Evolutionary conservation across 1,140 invertebrate genomes (phyloP).

Genomic region (Neodiprion pinetum): DNA sequence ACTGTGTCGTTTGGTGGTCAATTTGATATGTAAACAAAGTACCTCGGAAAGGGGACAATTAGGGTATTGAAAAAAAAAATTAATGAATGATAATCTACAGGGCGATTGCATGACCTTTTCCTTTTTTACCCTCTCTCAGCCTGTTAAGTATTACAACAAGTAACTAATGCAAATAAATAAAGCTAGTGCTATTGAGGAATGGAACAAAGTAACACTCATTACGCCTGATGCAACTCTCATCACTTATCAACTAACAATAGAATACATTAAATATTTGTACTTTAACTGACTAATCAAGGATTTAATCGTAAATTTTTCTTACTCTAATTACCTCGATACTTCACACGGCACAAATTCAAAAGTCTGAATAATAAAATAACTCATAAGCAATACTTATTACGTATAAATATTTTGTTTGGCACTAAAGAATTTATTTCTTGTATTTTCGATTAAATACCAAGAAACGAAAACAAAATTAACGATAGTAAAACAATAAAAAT

Average conservation of each 20-base stretch:
- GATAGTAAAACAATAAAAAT: background rate
- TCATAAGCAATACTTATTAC: constrained; percentile 21
- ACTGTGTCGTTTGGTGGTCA: constrained; percentile 49
- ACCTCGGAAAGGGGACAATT: constrained; percentile 47
- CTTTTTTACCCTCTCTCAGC: constrained; percentile 26
- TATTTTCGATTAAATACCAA: background rate
- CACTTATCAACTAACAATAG: constrained; percentile 52
- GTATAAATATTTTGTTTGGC: constrained; percentile 38
- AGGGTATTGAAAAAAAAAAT: constrained; percentile 41
- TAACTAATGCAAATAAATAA: constrained; percentile 44
- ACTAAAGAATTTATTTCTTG: constrained; percentile 47
- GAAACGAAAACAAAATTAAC: background rate
- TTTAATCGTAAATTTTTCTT: constrained; percentile 46
- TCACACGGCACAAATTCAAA: constrained; percentile 30
- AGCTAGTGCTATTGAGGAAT: constrained; percentile 48
- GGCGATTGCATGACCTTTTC: background rate
- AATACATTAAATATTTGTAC: constrained; percentile 64
- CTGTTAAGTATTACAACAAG: constrained; percentile 47
- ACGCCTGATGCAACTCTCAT: constrained; percentile 42
- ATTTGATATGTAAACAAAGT: constrained; percentile 61
- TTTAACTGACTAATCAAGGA: constrained; percentile 62
- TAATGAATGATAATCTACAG: constrained; percentile 25
- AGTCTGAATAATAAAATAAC: constrained; percentile 29
- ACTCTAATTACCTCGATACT: constrained; percentile 27
- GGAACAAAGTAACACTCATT: constrained; percentile 43